phyloP scores from a whole-genome alignment of 2,113 vertebrate genomes.

The Orycteropus afer region DNA sequence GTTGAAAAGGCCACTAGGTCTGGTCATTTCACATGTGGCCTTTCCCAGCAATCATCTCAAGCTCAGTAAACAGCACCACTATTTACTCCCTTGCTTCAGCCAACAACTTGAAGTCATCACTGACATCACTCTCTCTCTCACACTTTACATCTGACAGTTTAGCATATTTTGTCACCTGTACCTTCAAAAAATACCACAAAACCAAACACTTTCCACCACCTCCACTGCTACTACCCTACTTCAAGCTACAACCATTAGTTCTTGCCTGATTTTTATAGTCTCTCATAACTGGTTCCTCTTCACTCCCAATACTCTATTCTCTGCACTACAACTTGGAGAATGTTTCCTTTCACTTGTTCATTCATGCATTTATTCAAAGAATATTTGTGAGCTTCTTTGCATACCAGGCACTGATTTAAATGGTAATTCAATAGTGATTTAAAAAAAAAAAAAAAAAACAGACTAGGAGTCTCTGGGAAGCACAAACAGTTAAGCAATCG shows the following conservation, averaged over 20 bases:
- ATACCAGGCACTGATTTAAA: not conserved
- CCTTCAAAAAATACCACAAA: not conserved
- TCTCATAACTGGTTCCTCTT: not conserved
- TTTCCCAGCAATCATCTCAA: not conserved
- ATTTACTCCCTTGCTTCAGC: fast-evolving
- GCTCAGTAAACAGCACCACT: not conserved
- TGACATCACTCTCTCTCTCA: not conserved
- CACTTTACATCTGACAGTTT: fast-evolving
- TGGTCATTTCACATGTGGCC: fast-evolving
- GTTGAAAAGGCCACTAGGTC: not conserved
- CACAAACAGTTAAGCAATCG: not conserved
- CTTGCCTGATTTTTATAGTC: fast-evolving
- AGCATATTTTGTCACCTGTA: fast-evolving
- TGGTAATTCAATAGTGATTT: not conserved
- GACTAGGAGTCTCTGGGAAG: not conserved
- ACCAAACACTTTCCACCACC: not conserved
- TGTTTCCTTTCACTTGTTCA: not conserved
- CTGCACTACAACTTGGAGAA: not conserved
- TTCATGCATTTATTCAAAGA: not conserved
- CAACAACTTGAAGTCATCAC: not conserved
- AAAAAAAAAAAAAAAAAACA: too few relatives aligned
- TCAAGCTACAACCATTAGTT: not conserved
- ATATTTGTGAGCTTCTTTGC: not conserved
- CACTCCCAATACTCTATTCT: not conserved
- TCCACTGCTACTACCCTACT: fast-evolving